phyloP scores from a whole-genome alignment of 2,888 invertebrate genomes.

The Trichopoda pennipes region DNA sequence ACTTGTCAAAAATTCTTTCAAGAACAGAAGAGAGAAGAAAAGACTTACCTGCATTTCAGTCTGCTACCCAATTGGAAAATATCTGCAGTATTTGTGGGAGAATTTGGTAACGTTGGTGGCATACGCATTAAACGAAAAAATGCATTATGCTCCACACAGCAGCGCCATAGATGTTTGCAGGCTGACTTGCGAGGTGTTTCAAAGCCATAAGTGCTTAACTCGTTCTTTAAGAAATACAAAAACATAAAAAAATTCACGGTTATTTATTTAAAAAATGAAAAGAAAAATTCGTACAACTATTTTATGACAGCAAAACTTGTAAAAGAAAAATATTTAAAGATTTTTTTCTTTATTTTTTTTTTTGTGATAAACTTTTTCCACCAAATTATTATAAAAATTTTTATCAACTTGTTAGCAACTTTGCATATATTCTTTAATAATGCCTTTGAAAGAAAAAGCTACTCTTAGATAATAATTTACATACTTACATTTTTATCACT shows the following conservation, averaged over 20 bases:
- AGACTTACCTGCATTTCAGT: slow-evolving; percentile 87
- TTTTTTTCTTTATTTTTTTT: slow-evolving; percentile 29
- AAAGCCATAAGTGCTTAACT: slow-evolving; percentile 97
- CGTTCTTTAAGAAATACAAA: slow-evolving; percentile 83
- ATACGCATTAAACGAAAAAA: slow-evolving; percentile 94
- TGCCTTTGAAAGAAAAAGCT: slow-evolving; percentile 51
- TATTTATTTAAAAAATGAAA: neutral
- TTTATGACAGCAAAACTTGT: slow-evolving; percentile 17
- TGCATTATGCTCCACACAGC: slow-evolving; percentile 97
- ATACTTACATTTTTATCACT: slow-evolving; percentile 93
- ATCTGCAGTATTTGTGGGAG: slow-evolving; percentile 84
- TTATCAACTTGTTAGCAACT: slow-evolving; percentile 71
- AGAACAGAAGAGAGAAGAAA: neutral
- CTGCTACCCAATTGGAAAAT: slow-evolving; percentile 90
- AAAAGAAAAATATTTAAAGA: slow-evolving; percentile 23
- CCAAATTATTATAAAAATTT: slow-evolving; percentile 65
- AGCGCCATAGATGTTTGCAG: slow-evolving; percentile 97
- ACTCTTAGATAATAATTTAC: slow-evolving; percentile 40
- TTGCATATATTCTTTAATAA: slow-evolving; percentile 35
- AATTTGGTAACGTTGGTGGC: slow-evolving; percentile 84
- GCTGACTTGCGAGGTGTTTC: slow-evolving; percentile 95
- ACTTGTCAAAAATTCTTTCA: slow-evolving; percentile 13
- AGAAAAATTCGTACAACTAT: slow-evolving; percentile 25
- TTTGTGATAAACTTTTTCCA: slow-evolving; percentile 48
- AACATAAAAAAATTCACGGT: neutral